phyloP scores from a whole-genome alignment of 2,797 vertebrate genomes.

The Peromyscus aztecus region DNA sequence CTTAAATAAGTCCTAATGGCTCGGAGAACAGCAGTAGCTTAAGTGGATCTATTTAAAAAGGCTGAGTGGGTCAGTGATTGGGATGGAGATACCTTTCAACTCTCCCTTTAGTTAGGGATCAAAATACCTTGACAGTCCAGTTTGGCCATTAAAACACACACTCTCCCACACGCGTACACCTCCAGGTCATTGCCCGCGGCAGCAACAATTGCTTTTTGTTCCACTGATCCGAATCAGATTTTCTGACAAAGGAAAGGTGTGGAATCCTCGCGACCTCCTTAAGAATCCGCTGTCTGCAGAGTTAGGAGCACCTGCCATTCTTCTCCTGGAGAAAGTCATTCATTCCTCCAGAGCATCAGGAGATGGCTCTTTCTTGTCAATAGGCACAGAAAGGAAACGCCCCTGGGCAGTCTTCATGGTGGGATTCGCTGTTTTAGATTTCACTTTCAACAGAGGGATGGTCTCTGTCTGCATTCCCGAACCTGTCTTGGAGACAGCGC shows the following conservation, averaged over 20 bases:
- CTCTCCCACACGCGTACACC: background rate
- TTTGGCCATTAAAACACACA: constrained; percentile 46
- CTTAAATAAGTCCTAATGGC: constrained; percentile 81
- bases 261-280: background rate
- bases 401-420: background rate
- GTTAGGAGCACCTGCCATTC: background rate
- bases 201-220: constrained; percentile 66
- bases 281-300: constrained; percentile 23
- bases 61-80: constrained; percentile 82
- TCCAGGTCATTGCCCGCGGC: background rate
- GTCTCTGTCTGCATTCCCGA: background rate
- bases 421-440: background rate
- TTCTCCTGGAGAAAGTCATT: constrained; percentile 30
- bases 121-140: constrained; percentile 69
- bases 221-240: constrained; percentile 60
- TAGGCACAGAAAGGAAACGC: constrained; percentile 14
- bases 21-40: constrained; percentile 81
- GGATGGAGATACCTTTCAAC: constrained; percentile 77
- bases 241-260: constrained; percentile 58
- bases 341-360: background rate
- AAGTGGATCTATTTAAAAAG: constrained; percentile 82
- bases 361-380: background rate
- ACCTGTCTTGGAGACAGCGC: background rate
- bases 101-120: constrained; percentile 74
- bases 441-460: background rate